phyloP scores from a whole-genome alignment of 2,113 vertebrate species.

The Cyanoliseus patagonus region DNA sequence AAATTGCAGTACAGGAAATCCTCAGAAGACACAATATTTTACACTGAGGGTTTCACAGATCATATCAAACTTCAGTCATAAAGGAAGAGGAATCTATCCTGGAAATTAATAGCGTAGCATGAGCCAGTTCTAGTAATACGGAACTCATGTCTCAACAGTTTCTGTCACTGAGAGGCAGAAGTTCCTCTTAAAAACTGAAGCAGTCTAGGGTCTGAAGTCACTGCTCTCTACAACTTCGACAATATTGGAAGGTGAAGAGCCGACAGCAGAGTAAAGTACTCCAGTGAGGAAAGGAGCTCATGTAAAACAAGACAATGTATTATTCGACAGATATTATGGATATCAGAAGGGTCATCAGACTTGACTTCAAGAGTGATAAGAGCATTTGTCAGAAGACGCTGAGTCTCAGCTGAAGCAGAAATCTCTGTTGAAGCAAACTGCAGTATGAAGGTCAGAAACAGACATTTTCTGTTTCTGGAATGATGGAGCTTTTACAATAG shows the following conservation, averaged over 20 bases:
- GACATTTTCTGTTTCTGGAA: neutral
- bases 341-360: neutral
- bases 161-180: neutral
- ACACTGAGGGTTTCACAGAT: neutral
- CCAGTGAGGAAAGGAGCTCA: neutral
- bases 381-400: neutral
- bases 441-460: conserved; percentile 30
- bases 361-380: conserved; percentile 7
- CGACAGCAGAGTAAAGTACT: neutral
- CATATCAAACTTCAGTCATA: neutral
- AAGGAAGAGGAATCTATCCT: neutral
- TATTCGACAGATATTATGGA: neutral
- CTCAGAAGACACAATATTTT: neutral
- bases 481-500: neutral
- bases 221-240: neutral
- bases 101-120: neutral
- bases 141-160: neutral
- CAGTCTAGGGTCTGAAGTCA: neutral
- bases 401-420: conserved; percentile 31
- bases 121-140: neutral
- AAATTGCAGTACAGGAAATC: neutral
- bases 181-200: neutral
- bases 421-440: conserved; percentile 13
- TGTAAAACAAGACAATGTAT: conserved; percentile 14
- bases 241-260: neutral